These are phyloP conservation scores for Tragelaphus buxtoni DNA, from an alignment of 2,113 vertebrate species.

Conservation along the genomic window DNA sequence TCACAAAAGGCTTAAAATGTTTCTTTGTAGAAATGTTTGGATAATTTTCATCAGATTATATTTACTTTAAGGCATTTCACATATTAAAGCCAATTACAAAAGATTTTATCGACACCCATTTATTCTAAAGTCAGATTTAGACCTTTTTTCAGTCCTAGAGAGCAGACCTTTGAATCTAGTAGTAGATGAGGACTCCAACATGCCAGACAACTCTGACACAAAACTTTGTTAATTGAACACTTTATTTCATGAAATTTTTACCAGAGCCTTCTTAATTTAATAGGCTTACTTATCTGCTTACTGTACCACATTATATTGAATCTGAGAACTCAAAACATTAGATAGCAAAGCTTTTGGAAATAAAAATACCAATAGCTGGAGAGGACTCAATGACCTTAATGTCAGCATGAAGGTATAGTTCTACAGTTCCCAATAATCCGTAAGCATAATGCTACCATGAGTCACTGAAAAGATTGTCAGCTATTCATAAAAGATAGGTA, in stretches of 20 bases:
- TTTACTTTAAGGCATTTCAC: background rate
- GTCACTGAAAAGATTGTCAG: background rate
- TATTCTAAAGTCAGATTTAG: background rate
- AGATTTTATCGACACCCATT: background rate
- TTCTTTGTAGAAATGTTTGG: background rate
- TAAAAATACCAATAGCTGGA: background rate
- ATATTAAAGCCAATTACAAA: background rate
- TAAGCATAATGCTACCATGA: background rate
- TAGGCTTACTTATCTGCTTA: background rate
- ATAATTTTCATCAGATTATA: background rate
- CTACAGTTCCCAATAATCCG: background rate
- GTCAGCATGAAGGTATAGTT: background rate
- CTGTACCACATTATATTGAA: background rate
- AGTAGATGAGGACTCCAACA: background rate
- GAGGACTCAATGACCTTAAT: background rate
- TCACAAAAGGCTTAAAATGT: background rate
- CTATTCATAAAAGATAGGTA: background rate
- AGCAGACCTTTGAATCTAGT: background rate
- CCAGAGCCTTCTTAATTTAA: background rate
- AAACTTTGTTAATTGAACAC: background rate
- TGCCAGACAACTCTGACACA: background rate
- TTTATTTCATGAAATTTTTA: background rate
- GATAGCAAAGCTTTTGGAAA: background rate
- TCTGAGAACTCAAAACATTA: background rate
- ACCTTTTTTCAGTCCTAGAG: background rate